Percentiles rank a stretch among this genome's conserved stretches.
These are phyloP conservation scores for Hemiprocne comata DNA, from an alignment of 2,113 vertebrate species.

Conservation along the genomic window DNA sequence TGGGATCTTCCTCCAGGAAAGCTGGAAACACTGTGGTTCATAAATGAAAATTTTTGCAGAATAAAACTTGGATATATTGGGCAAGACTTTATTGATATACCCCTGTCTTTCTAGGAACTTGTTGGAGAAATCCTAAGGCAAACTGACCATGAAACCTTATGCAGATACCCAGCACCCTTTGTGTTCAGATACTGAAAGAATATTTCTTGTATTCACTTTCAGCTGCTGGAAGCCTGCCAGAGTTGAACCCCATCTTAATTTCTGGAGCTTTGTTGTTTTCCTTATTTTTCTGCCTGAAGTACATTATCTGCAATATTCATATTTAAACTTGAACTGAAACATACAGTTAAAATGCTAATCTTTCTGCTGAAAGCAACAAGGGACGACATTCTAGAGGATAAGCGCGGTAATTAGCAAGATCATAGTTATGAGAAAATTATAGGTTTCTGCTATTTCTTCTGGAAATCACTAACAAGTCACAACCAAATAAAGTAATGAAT, in stretches of 20 bases:
- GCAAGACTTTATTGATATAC: not conserved
- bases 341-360: not conserved
- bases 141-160: not conserved
- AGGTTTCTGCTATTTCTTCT: not conserved
- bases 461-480: not conserved
- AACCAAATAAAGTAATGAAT: not conserved
- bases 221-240: not conserved
- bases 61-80: not conserved
- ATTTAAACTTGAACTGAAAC: not conserved
- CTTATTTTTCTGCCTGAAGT: not conserved
- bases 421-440: not conserved
- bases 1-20: not conserved
- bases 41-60: not conserved
- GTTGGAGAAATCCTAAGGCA: not conserved
- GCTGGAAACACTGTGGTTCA: not conserved
- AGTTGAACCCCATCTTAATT: not conserved
- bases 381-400: not conserved
- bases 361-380: not conserved
- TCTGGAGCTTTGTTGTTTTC: not conserved
- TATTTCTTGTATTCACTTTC: not conserved
- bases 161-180: not conserved
- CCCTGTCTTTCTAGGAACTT: not conserved
- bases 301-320: not conserved
- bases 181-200: not conserved
- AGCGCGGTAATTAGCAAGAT: not conserved